Evolutionary conservation across 1,140 invertebrate species (phyloP), one percentile per base, ranked within the genome.

Genomic region (Platyscapa corneri): DNA sequence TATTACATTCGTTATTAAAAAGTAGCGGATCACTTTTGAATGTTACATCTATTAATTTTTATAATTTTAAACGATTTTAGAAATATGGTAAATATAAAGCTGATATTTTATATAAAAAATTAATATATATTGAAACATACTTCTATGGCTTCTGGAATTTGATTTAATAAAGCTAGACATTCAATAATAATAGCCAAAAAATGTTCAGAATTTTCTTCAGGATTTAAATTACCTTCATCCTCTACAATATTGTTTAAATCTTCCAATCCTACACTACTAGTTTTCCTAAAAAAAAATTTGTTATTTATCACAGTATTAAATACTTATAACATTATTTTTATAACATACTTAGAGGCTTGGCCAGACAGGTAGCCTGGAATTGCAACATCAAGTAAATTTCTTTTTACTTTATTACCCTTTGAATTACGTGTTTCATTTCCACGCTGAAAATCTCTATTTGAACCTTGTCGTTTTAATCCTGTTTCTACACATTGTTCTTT

Each of bases 101-200:
- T 10, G 16, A 14, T 53, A 14, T 53, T 53, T 53, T 16, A 53
- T 53, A 64, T 64, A 64, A 64, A 64, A 64, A n/a, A 64, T 46
- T 72, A 87, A 86, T 85, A 60, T 79, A 75, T 80, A 75, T 76
- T 30, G n/a, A 42, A 39, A 88, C 87, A 89, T 92, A 97, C 96
- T 94, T 97, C 97, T 64, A 98, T 95, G 32, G 97, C 96, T 90
- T 97, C 97, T 46, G 97, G 96, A 86, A 98, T 93, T 91, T 97
- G 97, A 81, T 96, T 95, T 67, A 99, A 93, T 74, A 97, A 94
- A n/a, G 95, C 96, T 49, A 98, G 94, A 86, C 97, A 98, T 91
- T 98, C 97, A 8, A 98, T 95, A 46, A 98, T 94, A 88, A 98
- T 96, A 88, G 96, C 95, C 88, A 98, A 95, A 89, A 97, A 97